Evolutionary conservation across 2,888 invertebrate genomes (phyloP).

Genomic region (Branchinecta sandiegonensis): DNA sequence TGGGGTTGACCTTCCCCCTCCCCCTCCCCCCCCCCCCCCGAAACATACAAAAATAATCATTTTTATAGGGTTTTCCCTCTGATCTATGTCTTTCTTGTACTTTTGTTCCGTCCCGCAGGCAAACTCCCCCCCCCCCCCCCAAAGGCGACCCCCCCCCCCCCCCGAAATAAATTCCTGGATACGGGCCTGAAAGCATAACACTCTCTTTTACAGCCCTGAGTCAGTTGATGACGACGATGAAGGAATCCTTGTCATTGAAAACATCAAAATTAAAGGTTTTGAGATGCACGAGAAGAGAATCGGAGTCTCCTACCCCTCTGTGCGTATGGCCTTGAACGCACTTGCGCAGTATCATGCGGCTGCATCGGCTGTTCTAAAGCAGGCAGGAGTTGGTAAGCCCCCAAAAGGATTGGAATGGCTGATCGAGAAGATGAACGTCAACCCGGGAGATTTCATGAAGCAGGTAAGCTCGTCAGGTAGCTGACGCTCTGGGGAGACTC

Average conservation of each 20-base stretch:
- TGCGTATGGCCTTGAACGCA: background rate
- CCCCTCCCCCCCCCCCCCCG: too few species aligned
- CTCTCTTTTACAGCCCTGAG: background rate
- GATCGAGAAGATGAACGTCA: background rate
- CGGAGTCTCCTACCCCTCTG: background rate
- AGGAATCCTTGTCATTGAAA: conserved; percentile 12
- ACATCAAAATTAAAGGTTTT: background rate
- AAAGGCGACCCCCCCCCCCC: too few species aligned
- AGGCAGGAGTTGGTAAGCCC: background rate
- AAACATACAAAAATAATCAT: too few species aligned
- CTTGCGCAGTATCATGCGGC: conserved; percentile 11
- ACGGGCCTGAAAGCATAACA: background rate
- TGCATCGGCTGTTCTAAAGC: background rate
- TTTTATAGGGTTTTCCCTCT: too few species aligned
- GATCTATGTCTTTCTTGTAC: too few species aligned
- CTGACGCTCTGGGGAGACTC: background rate
- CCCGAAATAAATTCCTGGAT: too few species aligned
- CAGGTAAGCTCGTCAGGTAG: background rate
- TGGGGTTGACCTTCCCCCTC: too few species aligned
- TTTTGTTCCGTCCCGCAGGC: too few species aligned
- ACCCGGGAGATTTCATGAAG: background rate
- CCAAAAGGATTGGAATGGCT: background rate
- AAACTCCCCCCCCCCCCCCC: too few species aligned
- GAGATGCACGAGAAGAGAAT: background rate
- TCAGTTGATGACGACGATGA: background rate